phyloP scores from a whole-genome alignment of 2,797 vertebrate genomes.

The Bufotes viridis region DNA sequence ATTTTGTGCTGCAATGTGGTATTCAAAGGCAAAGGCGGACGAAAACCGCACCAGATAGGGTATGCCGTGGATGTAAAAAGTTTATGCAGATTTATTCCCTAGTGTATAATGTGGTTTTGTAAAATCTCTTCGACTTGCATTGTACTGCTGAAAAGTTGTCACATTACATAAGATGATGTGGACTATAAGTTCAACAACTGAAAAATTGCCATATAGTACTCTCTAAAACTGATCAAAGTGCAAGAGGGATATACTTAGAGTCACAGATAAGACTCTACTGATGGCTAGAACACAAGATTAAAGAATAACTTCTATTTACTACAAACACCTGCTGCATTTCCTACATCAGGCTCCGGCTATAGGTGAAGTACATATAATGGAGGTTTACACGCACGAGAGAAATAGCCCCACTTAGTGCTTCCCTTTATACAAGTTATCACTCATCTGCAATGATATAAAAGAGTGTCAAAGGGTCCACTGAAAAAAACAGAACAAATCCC shows the following conservation, averaged over 20 bases:
- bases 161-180: neutral
- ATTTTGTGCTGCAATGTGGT: no score
- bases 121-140: neutral
- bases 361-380: neutral
- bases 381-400: neutral
- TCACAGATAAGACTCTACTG: neutral
- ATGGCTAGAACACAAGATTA: neutral
- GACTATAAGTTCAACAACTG: neutral
- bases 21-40: neutral
- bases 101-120: neutral
- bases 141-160: neutral
- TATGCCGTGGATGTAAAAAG: neutral
- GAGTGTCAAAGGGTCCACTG: neutral
- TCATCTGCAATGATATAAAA: neutral
- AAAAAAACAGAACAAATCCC: neutral
- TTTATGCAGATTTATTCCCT: no score
- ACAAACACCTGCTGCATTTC: neutral
- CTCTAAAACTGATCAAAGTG: conserved; percentile 31
- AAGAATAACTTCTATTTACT: neutral
- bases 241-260: neutral
- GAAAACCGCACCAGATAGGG: neutral
- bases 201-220: neutral
- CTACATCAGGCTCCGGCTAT: neutral
- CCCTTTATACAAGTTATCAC: neutral
- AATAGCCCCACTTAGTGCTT: neutral